Evolutionary conservation across 23 tunicate species (phyloP).

Genomic region (Oikopleura albicans): DNA sequence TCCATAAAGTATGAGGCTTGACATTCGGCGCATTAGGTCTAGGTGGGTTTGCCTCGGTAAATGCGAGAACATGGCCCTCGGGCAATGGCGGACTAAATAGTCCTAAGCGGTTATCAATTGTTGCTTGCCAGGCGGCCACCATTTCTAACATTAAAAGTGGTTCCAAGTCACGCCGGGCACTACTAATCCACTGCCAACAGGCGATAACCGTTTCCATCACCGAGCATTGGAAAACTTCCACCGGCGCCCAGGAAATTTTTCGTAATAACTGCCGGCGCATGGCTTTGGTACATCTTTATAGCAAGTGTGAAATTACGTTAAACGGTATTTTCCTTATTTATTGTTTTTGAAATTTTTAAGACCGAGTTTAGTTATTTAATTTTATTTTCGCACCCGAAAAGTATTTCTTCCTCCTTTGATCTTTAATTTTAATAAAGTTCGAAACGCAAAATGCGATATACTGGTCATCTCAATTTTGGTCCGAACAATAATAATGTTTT

Average conservation of each 20-base stretch:
- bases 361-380: too few relatives aligned
- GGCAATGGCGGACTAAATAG: conserved; percentile 20
- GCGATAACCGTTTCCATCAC: conserved; percentile 36
- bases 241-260: conserved; percentile 6
- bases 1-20: conserved; percentile 51
- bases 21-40: conserved; percentile 44
- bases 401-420: too few relatives aligned
- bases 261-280: background rate
- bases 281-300: background rate
- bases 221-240: conserved; percentile 11
- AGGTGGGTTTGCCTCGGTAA: conserved; percentile 47
- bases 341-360: too few relatives aligned
- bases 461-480: too few relatives aligned
- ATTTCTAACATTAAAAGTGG: conserved; percentile 41
- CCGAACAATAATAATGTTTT: too few relatives aligned
- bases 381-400: too few relatives aligned
- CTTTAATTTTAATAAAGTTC: too few relatives aligned
- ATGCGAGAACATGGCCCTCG: conserved; percentile 88
- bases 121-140: conserved; percentile 47
- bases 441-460: too few relatives aligned
- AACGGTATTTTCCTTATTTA: too few relatives aligned
- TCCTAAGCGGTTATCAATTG: conserved; percentile 38
- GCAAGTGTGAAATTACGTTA: too few relatives aligned
- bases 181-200: conserved; percentile 90
- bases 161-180: conserved; percentile 44